Conservation (phyloP, 1,140 invertebrate genomes). For the Argopecten irradians region DNA sequence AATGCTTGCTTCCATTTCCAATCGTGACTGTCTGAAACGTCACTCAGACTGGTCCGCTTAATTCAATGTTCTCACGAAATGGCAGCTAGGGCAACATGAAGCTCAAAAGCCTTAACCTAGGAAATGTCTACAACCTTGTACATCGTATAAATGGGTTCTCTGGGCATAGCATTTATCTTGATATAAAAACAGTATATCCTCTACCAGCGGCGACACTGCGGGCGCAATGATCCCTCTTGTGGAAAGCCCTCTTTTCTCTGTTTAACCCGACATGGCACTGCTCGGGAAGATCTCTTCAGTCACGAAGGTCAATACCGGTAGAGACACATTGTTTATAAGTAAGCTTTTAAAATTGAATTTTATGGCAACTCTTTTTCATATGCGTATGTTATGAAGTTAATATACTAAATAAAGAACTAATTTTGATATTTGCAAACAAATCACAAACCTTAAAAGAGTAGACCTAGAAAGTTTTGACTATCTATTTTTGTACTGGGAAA, state of each 20-base stretch:
- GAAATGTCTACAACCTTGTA: background rate
- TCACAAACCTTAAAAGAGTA: no score
- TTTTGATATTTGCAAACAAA: no score
- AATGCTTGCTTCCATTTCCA: background rate
- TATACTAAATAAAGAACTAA: no score
- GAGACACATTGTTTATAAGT: no score
- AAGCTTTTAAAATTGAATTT: no score
- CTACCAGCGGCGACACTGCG: background rate
- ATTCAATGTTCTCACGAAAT: background rate
- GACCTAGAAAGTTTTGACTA: no score
- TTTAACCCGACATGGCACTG: background rate
- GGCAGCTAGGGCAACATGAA: background rate
- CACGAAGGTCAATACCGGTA: background rate
- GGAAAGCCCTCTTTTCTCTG: background rate
- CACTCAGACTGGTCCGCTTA: background rate
- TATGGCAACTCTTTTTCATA: no score
- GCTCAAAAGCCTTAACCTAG: conserved; percentile 5
- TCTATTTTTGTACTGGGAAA: no score
- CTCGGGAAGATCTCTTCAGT: background rate
- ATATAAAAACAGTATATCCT: background rate
- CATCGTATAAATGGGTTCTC: background rate
- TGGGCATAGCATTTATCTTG: background rate
- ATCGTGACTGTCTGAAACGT: background rate
- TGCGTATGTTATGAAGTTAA: no score
- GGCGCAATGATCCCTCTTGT: background rate